Evolutionary conservation across 37 sponge, comb jelly and placozoan genomes (phyloP).

Genomic region (Ephydatia muelleri): DNA sequence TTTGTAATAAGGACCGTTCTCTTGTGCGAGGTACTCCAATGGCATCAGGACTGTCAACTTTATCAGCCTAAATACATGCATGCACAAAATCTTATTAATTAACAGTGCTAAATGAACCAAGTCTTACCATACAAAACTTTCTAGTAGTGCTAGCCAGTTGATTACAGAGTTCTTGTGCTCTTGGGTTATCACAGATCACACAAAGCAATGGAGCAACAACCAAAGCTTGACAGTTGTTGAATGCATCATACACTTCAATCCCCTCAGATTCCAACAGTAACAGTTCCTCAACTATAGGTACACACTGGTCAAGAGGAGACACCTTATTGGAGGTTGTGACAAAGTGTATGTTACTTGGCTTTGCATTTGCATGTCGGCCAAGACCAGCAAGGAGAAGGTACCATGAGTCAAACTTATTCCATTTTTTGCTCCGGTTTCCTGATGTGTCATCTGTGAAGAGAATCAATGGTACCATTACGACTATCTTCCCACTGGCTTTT

Average conservation of each 20-base stretch:
- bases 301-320: slow-evolving; percentile 1
- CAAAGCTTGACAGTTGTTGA: slow-evolving; percentile 2
- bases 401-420: slow-evolving; percentile 33
- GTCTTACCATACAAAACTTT: background rate
- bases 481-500: background rate
- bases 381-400: slow-evolving; percentile 25
- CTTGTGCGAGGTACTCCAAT: background rate
- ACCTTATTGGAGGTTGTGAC: slow-evolving; percentile 12
- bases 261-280: slow-evolving; percentile 13
- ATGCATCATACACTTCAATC: slow-evolving; percentile 27
- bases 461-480: slow-evolving; percentile 4
- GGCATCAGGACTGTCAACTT: no score
- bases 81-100: background rate
- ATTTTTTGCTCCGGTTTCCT: slow-evolving; percentile 24
- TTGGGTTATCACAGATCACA: no score
- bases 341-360: slow-evolving; percentile 28
- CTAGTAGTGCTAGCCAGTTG: slow-evolving; percentile 2
- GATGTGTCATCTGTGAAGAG: slow-evolving; percentile 28
- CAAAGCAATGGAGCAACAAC: no score
- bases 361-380: background rate
- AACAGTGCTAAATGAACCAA: background rate
- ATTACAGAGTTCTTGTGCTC: slow-evolving; percentile 6
- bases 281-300: slow-evolving; percentile 25
- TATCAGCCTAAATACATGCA: no score
- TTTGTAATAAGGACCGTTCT: background rate